Base-by-base conservation (phyloP, 2,888 invertebrate species). In the Lymantria dispar region DNA sequence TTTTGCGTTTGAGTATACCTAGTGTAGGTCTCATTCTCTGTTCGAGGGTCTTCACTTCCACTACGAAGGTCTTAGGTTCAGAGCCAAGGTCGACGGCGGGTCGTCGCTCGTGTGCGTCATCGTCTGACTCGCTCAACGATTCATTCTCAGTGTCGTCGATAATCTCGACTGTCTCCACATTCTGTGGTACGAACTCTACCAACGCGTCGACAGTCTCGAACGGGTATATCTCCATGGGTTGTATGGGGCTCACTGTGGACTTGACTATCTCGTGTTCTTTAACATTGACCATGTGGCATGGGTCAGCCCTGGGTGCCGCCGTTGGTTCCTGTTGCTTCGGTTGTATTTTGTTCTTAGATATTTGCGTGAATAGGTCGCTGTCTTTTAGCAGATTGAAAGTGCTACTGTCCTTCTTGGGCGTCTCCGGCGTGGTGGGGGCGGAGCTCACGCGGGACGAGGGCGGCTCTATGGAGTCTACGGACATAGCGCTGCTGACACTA, bases 241-340 rank as follows among this genome's bases (percentile, higher is more conserved):
- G 83, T n/a, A 72, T 67, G 12, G 82, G 75, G 48, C 72, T 74
- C 22, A 95, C 94, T 52, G 93, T 92, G 12, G 94, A 93, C 72
- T 94, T 94, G 0, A 94, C 82, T 45, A 96, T 94, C 78, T 95
- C 95, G 70, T 92, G 93, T 70, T 94, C 95, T 58, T 92, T 94
- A 0, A 96, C 93, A 69, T 94, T 95, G 11, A 95, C 95, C 60
- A 95, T 89, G 62, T 92, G 93, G 47, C 93, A 92, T 7, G 90
- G 56, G 47, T 82, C 75, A 10, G 63, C 51, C 43, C 62, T 68
- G 7, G 62, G 55, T 8, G 59, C 64, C 11, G 15, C 39, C 31
- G 66, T 59, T n/a, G n/a, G 56, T 38, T 62, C 70, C 42, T 61
- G 59, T 36, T 43, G 46, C n/a, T 66, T 60, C 36, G 74, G 67